Evolutionary conservation across 2,888 invertebrate species (phyloP), one percentile per base, ranked within the genome.

Genomic region (Tetragonula carbonaria): DNA sequence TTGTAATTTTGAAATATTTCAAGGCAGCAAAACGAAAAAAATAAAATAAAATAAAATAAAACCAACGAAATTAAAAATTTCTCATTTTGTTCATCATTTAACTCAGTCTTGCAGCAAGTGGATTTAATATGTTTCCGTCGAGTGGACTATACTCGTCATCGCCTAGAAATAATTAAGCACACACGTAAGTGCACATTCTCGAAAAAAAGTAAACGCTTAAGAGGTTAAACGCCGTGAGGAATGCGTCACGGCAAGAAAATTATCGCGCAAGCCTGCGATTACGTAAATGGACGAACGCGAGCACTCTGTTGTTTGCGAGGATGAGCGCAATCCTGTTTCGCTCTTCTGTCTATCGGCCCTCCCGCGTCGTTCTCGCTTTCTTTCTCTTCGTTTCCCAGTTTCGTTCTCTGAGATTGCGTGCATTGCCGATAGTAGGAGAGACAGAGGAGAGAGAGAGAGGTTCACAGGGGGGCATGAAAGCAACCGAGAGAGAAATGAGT

Each of bases 171-270:
- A 8, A 8, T 45, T 45, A 45, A 45, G 45, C 45, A 45, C 45
- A 8, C 45, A 1, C 33, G 3, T 33, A 33, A 45, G 45, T 1
- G 45, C 45, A 45, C 45, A 8, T 45, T 45, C 45, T 45, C 45
- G 1, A 45, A 8, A 45, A 1, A 45, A 45, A 45, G 38, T 0
- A 38, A 45, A 45, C 45, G 45, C 8, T 8, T 8, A 45, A 45
- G 33, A 33, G 33, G 33, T 33, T 87, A 88, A 89, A 91, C 88
- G 87, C 86, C 89, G 87, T 87, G 88, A 91, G 92, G 92, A 92
- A 90, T 91, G 88, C 90, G 86, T 90, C 87, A 87, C 88, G 91
- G 88, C 84, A 84, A 83, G 91, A 88, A 91, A 90, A 91, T 91
- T 92, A 87, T 86, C 92, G 88, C 85, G 88, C 89, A 86, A 90